phyloP scores from a whole-genome alignment of 2,113 vertebrate genomes.

The Pomatostomus ruficeps region DNA sequence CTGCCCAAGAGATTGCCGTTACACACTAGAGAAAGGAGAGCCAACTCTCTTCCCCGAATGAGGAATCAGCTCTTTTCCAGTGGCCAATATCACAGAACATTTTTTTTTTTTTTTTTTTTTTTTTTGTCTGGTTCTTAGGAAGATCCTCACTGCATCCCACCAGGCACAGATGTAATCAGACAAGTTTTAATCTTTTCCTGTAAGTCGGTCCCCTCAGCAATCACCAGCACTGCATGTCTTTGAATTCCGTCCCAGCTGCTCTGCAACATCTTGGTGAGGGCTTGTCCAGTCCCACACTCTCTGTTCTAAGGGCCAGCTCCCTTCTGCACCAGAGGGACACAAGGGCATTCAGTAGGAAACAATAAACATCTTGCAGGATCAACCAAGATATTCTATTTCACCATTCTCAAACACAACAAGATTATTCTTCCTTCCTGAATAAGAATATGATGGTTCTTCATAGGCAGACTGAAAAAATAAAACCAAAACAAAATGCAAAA shows the following conservation, averaged over 20 bases:
- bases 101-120: background rate
- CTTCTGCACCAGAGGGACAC: background rate
- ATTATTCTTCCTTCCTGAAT: background rate
- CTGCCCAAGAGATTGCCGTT: background rate
- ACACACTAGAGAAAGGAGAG: background rate
- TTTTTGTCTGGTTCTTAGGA: background rate
- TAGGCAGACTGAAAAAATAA: background rate
- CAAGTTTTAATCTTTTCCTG: background rate
- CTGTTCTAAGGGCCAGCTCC: background rate
- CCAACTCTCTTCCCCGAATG: background rate
- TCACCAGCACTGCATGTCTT: background rate
- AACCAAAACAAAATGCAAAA: background rate
- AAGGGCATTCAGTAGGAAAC: background rate
- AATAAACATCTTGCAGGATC: background rate
- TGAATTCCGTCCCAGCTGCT: background rate
- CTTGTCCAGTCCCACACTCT: background rate
- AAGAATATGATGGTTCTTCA: background rate
- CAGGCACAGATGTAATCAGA: background rate
- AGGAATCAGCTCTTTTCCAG: background rate
- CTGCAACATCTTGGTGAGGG: background rate
- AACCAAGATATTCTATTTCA: background rate
- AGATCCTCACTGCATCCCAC: background rate
- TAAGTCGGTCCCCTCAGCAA: background rate
- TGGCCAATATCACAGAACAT: background rate
- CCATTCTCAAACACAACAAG: background rate